Conservation (phyloP, 2,113 vertebrate species). For the Gymnogyps californianus region DNA sequence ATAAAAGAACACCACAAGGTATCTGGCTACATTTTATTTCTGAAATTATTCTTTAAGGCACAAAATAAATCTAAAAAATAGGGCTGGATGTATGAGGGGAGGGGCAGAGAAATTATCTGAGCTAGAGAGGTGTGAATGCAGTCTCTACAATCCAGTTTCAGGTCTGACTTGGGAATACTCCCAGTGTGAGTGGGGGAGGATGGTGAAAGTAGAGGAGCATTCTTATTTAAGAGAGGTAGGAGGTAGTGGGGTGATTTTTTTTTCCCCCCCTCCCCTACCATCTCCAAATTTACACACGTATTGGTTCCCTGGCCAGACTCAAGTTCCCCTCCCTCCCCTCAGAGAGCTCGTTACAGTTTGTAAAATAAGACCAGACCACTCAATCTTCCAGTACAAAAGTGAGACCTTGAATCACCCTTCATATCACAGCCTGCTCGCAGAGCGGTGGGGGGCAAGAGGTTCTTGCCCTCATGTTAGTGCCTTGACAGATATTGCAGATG, state of each 20-base stretch:
- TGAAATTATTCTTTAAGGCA: constrained; percentile 75
- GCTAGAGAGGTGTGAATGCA: not conserved
- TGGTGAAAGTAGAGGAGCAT: not conserved
- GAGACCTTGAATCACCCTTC: not conserved
- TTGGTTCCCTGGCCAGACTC: not conserved
- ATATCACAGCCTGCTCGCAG: not conserved
- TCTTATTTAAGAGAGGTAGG: not conserved
- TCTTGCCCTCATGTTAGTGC: constrained; percentile 1
- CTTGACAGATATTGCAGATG: not conserved
- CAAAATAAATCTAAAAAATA: constrained; percentile 75
- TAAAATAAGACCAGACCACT: constrained; percentile 12
- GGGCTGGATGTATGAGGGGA: constrained; percentile 5
- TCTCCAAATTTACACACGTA: not conserved
- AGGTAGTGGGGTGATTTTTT: not conserved
- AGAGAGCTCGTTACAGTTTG: not conserved
- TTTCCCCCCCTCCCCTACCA: not conserved
- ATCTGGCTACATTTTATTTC: constrained; percentile 69
- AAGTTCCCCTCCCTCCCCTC: not conserved
- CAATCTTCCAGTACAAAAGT: not conserved
- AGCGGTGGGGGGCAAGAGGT: not conserved
- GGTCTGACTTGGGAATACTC: not conserved
- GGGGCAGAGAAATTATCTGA: not conserved
- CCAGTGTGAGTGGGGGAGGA: not conserved
- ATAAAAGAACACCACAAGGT: constrained; percentile 38
- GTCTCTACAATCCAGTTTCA: constrained; percentile 21